Base-by-base conservation (phyloP, 2,113 vertebrate species). In the Misgurnus mizolepis region DNA sequence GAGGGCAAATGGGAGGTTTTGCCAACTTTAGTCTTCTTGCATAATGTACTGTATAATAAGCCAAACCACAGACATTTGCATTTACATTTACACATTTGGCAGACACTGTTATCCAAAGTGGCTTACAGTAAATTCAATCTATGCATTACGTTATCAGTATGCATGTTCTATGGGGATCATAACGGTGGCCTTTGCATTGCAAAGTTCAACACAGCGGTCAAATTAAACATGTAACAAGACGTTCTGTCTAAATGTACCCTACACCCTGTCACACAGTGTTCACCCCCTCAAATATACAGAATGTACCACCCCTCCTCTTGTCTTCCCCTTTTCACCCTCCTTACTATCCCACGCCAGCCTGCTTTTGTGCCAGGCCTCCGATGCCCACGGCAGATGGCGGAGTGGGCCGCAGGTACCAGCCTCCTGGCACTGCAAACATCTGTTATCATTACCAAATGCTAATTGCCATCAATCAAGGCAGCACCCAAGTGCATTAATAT, bases 381-480 rank as follows among this genome's bases (percentile, higher is more conserved):
- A 93, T 93, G 93, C 79, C 90, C 49, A 77, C 78, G 91, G 89
- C 96, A 97, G 96, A 96, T 96, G 95, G 94, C 87, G 39, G 90
- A 17, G 94, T 95, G 95, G 94, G 95, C 90, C 89, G 90, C 90
- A 92, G 94, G 93, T 93, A 95, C 92, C 93, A 93, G 94, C 93
- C 94, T 95, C 95, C 93, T 94, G 94, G 95, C 94, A 94, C 94
- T 90, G 88, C 79, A 91, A 96, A 96, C 95, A 96, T 93, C 95
- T 96, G 94, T 95, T 96, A 95, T 93, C 89, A 91, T 95, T 95
- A 95, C 87, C 93, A 94, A 94, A 95, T 95, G 94, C 94, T 96
- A 96, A 96, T 96, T 96, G 94, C 94, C 93, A 93, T 95, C 95
- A 94, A 94, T 95, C 95, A 96, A 93, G 93, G 94, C 93, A 91